These are phyloP conservation scores for Momotus momota DNA, from an alignment of 2,797 vertebrate genomes.

Conservation along the genomic window DNA sequence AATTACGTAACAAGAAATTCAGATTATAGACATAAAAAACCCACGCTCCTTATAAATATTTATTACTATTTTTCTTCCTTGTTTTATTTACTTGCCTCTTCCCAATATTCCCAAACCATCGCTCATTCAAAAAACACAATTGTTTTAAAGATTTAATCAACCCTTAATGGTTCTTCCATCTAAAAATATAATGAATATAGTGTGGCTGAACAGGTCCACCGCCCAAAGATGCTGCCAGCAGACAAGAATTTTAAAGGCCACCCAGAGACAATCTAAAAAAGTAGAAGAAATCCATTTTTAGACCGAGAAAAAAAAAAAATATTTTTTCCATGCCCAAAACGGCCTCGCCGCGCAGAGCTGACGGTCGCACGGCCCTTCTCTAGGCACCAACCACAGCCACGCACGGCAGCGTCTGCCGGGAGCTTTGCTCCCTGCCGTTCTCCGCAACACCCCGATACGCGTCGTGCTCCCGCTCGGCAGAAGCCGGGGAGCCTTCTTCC, in stretches of 20 bases:
- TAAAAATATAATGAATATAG: not conserved
- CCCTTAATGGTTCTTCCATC: not conserved
- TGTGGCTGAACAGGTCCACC: not conserved
- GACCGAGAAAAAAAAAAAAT: not conserved
- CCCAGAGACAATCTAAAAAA: not conserved
- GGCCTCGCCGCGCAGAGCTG: too few species aligned
- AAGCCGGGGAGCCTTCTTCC: not conserved
- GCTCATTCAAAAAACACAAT: not conserved
- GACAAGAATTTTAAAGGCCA: slow-evolving; percentile 14
- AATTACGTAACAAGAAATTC: not conserved
- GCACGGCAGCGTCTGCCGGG: rapidly evolving
- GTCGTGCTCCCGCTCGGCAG: rapidly evolving
- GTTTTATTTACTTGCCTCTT: slow-evolving; percentile 18
- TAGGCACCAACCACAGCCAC: rapidly evolving
- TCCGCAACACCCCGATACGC: not conserved
- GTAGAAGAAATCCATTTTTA: not conserved
- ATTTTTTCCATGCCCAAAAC: not conserved
- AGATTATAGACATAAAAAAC: not conserved
- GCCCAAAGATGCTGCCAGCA: slow-evolving; percentile 12
- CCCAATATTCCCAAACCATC: not conserved
- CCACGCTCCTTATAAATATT: slow-evolving; percentile 16
- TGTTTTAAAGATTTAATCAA: slow-evolving; percentile 5
- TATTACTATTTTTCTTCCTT: not conserved
- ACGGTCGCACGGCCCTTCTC: not conserved
- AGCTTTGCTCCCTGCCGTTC: not conserved